These are phyloP conservation scores for Streblospio benedicti DNA, from an alignment of 1,140 invertebrate genomes.

Conservation along the genomic window DNA sequence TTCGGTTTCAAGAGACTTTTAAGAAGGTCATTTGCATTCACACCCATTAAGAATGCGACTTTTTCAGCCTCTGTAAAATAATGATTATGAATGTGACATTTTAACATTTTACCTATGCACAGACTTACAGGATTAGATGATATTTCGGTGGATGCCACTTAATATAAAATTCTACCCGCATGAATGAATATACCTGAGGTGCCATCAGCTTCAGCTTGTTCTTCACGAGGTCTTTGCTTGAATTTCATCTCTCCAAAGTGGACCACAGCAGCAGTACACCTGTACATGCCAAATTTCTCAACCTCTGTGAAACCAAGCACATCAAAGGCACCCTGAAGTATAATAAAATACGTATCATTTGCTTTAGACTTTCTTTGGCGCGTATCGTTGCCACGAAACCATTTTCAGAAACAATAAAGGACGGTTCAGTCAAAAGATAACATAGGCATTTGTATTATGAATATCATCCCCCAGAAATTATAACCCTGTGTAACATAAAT, in stretches of 20 bases:
- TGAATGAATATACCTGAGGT: constrained; percentile 53
- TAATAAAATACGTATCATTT: not conserved
- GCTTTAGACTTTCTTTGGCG: too few species aligned
- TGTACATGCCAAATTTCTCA: constrained; percentile 94
- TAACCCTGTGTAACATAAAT: too few species aligned
- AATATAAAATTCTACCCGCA: not conserved
- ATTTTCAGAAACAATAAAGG: too few species aligned
- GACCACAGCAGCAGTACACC: constrained; percentile 92
- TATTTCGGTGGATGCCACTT: not conserved
- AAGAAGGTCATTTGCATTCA: constrained; percentile 54
- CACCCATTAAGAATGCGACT: constrained; percentile 75
- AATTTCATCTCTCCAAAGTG: constrained; percentile 99
- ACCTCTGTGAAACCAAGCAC: constrained; percentile 66
- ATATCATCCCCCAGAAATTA: too few species aligned
- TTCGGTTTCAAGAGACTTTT: constrained; percentile 56
- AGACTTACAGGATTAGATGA: too few species aligned
- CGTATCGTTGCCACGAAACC: too few species aligned
- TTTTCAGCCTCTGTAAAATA: constrained; percentile 73
- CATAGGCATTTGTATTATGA: too few species aligned
- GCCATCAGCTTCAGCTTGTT: constrained; percentile 97
- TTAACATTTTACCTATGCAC: not conserved
- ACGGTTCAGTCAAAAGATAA: too few species aligned
- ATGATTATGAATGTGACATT: not conserved
- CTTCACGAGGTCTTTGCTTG: constrained; percentile 86
- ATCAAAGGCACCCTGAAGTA: not conserved